Evolutionary conservation across 1,140 invertebrate genomes (phyloP).

Genomic region (Sitodiplosis mosellana): DNA sequence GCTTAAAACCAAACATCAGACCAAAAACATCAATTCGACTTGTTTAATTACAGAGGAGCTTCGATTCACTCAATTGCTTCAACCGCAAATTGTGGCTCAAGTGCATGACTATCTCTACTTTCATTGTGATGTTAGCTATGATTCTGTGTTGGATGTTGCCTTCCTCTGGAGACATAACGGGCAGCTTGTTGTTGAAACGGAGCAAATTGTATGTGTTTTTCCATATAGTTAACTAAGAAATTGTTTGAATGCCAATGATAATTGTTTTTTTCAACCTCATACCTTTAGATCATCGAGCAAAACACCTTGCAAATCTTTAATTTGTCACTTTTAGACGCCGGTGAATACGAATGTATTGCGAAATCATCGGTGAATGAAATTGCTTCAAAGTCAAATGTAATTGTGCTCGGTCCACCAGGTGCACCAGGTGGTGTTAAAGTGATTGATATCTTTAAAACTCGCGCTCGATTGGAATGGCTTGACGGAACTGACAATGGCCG

Average conservation of each 20-base stretch:
- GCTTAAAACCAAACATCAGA: background rate
- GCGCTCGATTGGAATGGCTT: constrained; percentile 69
- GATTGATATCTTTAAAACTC: constrained; percentile 49
- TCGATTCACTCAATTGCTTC: constrained; percentile 45
- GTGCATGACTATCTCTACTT: constrained; percentile 53
- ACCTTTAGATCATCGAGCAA: constrained; percentile 35
- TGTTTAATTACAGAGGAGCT: constrained; percentile 34
- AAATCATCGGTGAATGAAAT: constrained; percentile 73
- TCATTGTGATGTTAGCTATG: constrained; percentile 60
- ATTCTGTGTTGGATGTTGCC: constrained; percentile 67
- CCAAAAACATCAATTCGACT: background rate
- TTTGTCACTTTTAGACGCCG: constrained; percentile 64
- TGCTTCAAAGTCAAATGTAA: constrained; percentile 44
- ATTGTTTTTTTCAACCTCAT: constrained; percentile 11
- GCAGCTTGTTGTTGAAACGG: constrained; percentile 48
- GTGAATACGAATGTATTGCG: constrained; percentile 75
- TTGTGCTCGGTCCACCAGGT: constrained; percentile 69
- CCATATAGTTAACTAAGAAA: background rate
- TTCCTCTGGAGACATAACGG: constrained; percentile 85
- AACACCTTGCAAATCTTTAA: constrained; percentile 65
- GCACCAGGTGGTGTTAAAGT: constrained; percentile 64
- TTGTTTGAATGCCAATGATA: background rate
- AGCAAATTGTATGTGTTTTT: constrained; percentile 24
- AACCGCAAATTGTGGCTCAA: constrained; percentile 39
- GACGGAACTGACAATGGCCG: constrained; percentile 72